These are phyloP conservation scores for Phoxinus phoxinus DNA, from an alignment of 2,113 vertebrate species.

Conservation along the genomic window DNA sequence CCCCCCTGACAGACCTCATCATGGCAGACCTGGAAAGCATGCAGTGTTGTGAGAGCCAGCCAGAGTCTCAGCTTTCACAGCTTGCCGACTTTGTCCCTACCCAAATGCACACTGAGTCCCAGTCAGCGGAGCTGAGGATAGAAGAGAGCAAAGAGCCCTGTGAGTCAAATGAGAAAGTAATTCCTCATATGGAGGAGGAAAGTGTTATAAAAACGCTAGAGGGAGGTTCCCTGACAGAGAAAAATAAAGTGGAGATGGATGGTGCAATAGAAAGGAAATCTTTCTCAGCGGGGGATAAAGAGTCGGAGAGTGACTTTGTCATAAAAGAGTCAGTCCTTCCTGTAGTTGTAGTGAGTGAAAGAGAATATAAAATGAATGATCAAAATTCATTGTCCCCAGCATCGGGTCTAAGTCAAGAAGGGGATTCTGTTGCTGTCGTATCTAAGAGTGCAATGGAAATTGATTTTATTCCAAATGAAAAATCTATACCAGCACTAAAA, in stretches of 20 bases:
- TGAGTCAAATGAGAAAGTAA: conserved; percentile 26
- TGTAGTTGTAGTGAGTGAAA: conserved; percentile 51
- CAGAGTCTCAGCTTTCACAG: conserved; percentile 33
- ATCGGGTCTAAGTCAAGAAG: not conserved
- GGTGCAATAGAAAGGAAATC: conserved; percentile 9
- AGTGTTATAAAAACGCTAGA: conserved; percentile 60
- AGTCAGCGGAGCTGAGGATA: conserved; percentile 5
- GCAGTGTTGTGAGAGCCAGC: conserved; percentile 28
- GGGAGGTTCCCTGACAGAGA: not conserved
- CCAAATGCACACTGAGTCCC: conserved; percentile 34
- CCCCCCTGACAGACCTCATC: conserved; percentile 31
- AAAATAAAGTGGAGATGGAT: conserved; percentile 8
- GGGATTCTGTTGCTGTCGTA: not conserved
- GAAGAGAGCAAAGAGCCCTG: conserved; percentile 20
- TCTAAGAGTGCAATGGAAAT: conserved; percentile 10
- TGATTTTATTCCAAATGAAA: conserved; percentile 41
- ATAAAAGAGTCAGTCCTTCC: conserved; percentile 50
- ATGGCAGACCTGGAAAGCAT: conserved; percentile 39
- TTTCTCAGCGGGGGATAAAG: not conserved
- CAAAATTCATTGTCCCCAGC: conserved; percentile 30
- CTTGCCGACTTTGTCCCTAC: not conserved
- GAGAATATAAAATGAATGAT: conserved; percentile 45
- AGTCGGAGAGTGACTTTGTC: conserved; percentile 43
- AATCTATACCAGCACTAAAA: not conserved
- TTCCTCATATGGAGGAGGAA: conserved; percentile 55